phyloP scores from a whole-genome alignment of 2,797 vertebrate genomes.

The Helicolenus hilgendorfi region DNA sequence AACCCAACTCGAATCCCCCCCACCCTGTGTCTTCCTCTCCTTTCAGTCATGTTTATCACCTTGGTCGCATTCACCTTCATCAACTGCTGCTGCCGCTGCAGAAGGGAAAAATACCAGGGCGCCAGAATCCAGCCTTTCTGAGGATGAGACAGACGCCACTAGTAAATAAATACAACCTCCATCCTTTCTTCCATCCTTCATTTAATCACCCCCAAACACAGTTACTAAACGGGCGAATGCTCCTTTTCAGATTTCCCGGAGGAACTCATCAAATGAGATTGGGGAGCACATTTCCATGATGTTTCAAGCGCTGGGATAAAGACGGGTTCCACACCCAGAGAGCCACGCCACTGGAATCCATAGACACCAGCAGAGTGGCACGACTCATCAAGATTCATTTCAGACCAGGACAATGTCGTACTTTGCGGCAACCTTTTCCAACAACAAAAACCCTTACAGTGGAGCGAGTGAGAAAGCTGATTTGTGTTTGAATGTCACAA shows the following conservation, averaged over 20 bases:
- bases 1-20: too few relatives aligned
- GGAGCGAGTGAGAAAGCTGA: not conserved
- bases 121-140: conserved; percentile 74
- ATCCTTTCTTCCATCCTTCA: not conserved
- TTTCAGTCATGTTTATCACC: conserved; percentile 79
- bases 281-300: not conserved
- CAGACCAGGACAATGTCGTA: conserved; percentile 50
- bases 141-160: conserved; percentile 11
- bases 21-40: not conserved
- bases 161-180: not conserved
- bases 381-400: conserved; percentile 36
- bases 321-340: conserved; percentile 20
- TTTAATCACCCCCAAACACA: not conserved
- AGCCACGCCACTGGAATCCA: conserved; percentile 23
- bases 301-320: conserved; percentile 8
- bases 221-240: not conserved
- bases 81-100: conserved; percentile 82
- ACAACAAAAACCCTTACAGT: conserved; percentile 16
- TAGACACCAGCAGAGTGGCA: conserved; percentile 29
- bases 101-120: conserved; percentile 75
- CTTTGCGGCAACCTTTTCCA: conserved; percentile 25
- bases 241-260: not conserved
- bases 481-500: conserved; percentile 36
- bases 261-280: not conserved
- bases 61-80: conserved; percentile 77